A percentile compares a stretch with the other conserved stretches of the same genome.
Evolutionary conservation across 2,797 vertebrate species (phyloP).

Genomic region (Phrynocephalus forsythii): DNA sequence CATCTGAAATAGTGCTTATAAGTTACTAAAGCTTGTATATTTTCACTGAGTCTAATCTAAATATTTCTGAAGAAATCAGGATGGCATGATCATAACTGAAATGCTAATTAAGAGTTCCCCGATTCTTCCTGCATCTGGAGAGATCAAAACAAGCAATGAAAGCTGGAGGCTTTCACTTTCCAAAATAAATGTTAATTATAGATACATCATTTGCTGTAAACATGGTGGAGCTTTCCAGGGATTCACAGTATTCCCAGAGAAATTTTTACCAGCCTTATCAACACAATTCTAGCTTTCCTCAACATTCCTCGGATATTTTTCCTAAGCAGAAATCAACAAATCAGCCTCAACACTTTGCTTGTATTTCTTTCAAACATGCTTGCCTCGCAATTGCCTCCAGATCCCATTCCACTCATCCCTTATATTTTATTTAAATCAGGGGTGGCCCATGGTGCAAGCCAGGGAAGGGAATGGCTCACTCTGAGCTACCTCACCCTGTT

Average conservation of each 20-base stretch:
- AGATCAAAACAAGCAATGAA: slow-evolving; percentile 9
- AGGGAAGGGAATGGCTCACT: no score
- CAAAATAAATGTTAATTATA: slow-evolving; percentile 47
- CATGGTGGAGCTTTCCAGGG: neutral
- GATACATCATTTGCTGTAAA: neutral
- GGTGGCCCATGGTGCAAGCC: no score
- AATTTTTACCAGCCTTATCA: neutral
- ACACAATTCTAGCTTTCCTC: neutral
- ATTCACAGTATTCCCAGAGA: neutral
- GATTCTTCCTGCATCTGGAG: slow-evolving; percentile 50
- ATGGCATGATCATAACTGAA: slow-evolving; percentile 42
- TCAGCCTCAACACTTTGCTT: neutral
- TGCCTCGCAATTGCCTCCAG: no score
- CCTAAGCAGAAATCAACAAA: neutral
- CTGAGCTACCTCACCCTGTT: no score
- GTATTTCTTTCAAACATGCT: neutral
- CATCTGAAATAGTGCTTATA: neutral
- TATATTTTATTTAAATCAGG: neutral
- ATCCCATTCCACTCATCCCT: neutral
- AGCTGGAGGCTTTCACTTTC: slow-evolving; percentile 28
- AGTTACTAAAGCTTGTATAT: neutral
- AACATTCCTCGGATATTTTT: neutral
- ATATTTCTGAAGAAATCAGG: slow-evolving; percentile 49
- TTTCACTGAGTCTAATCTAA: slow-evolving; percentile 42
- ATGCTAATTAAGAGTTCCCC: slow-evolving; percentile 9